Evolutionary conservation across 2,797 vertebrate species (phyloP).

Genomic region (Agapornis canus): DNA sequence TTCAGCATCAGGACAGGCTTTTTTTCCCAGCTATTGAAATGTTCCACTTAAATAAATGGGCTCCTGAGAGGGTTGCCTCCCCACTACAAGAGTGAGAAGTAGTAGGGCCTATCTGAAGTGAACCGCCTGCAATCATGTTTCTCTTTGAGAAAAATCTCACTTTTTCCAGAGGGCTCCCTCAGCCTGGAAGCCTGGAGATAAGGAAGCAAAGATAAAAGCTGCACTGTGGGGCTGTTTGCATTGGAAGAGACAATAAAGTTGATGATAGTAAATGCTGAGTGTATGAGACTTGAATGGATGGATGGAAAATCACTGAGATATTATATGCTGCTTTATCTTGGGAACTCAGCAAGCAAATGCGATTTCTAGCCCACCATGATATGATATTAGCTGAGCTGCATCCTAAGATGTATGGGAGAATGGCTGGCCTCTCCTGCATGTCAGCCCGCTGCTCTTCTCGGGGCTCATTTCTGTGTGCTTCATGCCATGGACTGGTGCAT

Average conservation of each 20-base stretch:
- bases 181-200: constrained; percentile 70
- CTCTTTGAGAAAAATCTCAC: constrained; percentile 56
- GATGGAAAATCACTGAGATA: constrained; percentile 65
- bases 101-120: constrained; percentile 28
- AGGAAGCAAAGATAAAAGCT: constrained; percentile 44
- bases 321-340: constrained; percentile 53
- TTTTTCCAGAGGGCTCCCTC: constrained; percentile 63
- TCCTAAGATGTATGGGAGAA: constrained; percentile 10
- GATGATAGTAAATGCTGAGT: constrained; percentile 67
- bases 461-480: neutral
- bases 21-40: constrained; percentile 1
- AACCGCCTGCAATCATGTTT: constrained; percentile 3
- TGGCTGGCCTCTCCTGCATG: neutral
- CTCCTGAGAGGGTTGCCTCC: neutral
- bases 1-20: neutral
- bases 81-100: constrained; percentile 3
- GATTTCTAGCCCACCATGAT: constrained; percentile 1
- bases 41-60: neutral
- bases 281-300: constrained; percentile 47
- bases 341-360: constrained; percentile 38
- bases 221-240: constrained; percentile 43
- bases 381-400: constrained; percentile 51
- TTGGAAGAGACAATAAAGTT: constrained; percentile 67
- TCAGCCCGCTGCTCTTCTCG: neutral
- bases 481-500: neutral